These are phyloP conservation scores for Erythrocebus patas DNA, from an alignment of 2,113 vertebrate genomes.

Conservation along the genomic window DNA sequence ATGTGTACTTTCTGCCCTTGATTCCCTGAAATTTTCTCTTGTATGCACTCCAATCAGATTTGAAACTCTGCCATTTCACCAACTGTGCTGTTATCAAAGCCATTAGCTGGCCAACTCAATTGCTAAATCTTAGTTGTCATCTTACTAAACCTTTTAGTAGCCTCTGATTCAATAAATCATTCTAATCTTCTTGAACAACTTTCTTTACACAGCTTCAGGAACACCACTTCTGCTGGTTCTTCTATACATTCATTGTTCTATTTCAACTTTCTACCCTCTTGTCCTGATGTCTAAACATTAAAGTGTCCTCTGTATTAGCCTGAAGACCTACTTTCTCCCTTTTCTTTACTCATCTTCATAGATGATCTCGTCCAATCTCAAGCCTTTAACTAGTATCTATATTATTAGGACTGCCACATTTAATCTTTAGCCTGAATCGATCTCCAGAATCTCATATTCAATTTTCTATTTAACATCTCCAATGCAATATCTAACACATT, in stretches of 20 bases:
- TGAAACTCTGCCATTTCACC: background rate
- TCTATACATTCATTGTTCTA: background rate
- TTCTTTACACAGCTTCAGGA: background rate
- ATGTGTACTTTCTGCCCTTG: accelerated
- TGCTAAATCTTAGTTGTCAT: background rate
- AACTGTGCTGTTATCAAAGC: background rate
- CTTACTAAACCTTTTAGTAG: background rate
- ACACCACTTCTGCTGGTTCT: background rate
- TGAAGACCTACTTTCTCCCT: background rate
- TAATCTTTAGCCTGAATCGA: background rate
- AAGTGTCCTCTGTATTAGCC: background rate
- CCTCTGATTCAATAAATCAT: background rate
- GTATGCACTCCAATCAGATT: background rate
- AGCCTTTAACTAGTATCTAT: background rate
- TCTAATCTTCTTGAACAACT: background rate
- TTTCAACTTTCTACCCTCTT: background rate
- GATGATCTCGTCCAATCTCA: background rate
- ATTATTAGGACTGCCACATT: background rate
- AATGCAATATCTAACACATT: background rate
- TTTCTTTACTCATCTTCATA: background rate
- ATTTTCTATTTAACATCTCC: background rate
- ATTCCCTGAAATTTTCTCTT: background rate
- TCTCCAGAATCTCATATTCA: background rate
- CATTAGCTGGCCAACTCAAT: background rate
- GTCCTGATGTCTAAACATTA: background rate